Base-by-base conservation (phyloP, 2,113 vertebrate species). In the Carettochelys insculpta region DNA sequence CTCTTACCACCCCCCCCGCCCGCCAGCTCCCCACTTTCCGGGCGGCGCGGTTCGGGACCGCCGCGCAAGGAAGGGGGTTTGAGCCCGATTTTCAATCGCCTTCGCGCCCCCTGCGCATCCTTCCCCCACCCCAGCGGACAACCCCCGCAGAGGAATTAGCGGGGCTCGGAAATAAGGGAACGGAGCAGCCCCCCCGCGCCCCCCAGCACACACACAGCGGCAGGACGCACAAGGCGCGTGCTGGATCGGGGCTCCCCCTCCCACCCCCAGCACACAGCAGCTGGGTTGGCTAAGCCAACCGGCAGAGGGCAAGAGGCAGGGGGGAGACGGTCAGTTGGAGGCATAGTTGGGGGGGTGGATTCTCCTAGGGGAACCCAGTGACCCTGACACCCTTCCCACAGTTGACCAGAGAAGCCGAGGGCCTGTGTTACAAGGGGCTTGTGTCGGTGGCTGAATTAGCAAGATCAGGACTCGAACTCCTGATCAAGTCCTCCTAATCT, bases 1-100 rank as follows among this genome's bases (percentile, higher is more conserved):
- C 56, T 90, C 92, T 77, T 85, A 82, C 77, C 48, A 58, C 38
- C 75, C 83, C 87, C 84, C 84, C 77, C 38, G 86, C 45, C 14
- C n/a, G n/a, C n/a, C n/a, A n/a, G n/a, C n/a, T n/a, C n/a, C 43
- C 88, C 80, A 68, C 48, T 13, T 50, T 5, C 48, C 29, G 38
- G 29, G 4, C 48, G 14, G 22, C 43, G 34, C 48, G 41, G 27
- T 41, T 56, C 50, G 34, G 3, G 41, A 12, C 22, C 20, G 5
- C 48, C 16, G 47, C 51, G 19, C 56, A 61, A 19, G 45, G 17
- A 34, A 43, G 31, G 58, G 56, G 58, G 58, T 6, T 56, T 56
- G 54, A 11, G 25, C 27, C 54, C 54, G 54, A 56, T 56, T 56
- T 56, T 56, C 29, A 48, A 14, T 45, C 45, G 29, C 58, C 58